Base-by-base conservation (phyloP, 2,888 invertebrate species). In the Cepaea hortensis region DNA sequence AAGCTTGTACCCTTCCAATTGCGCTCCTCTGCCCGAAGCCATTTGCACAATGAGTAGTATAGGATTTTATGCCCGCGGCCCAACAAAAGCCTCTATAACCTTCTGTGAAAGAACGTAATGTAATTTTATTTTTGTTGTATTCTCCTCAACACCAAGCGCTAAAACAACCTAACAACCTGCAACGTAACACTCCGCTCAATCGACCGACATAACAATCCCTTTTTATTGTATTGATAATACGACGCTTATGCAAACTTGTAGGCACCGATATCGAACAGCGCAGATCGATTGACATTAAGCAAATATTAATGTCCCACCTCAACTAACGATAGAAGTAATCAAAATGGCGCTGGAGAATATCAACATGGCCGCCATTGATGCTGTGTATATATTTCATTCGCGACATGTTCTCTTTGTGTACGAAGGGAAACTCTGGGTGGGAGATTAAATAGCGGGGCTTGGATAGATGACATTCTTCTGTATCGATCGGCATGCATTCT, bases 241-340 rank as follows among this genome's bases (percentile, higher is more conserved):
- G 55, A 55, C 55, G 35, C 55, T 55, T 55, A 68, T 68, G n/a
- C 68, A 11, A 79, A 23, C 23, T 61, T 7, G 23, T 15, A 50
- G 68, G 55, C 15, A 72, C 50, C 72, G 35, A 55, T 55, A 82
- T 70, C 73, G 72, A 72, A 35, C n/a, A 11, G 11, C 7, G 23
- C 50, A 5, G 72, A 82, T 82, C 82, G 70, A 72, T 70, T 35
- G 13, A 55, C 46, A 55, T 7, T 20, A 13, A 73, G 72, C 61
- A 82, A 82, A 61, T 61, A 82, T 73, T 70, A 55, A 15, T 61
- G 35, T 55, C 72, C 65, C 55, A 55, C 23, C 23, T 55, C 23
- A 35, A 55, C 73, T 82, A 23, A n/a, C 6, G 35, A 18, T 13
- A 73, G 23, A 23, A 15, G 70, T n/a, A 72, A 72, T 70, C 55